These are phyloP conservation scores for Babyrousa celebensis DNA, from an alignment of 2,797 vertebrate species.

Conservation along the genomic window DNA sequence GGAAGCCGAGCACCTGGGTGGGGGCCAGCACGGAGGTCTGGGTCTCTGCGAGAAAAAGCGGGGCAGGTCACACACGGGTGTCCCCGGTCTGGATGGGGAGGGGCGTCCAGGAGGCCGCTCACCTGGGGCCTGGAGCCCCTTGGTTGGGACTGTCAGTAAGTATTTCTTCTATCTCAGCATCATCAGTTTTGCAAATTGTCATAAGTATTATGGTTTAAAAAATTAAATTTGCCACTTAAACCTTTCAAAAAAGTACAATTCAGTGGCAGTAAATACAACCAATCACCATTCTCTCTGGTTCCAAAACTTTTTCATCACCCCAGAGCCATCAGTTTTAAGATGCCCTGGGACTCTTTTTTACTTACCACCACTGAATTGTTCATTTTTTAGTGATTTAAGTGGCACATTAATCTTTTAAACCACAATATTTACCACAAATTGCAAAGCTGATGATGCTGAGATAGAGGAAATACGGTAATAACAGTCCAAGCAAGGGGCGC, in stretches of 20 bases:
- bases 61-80: neutral
- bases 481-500: no score
- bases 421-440: no score
- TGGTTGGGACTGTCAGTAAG: neutral
- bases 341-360: no score
- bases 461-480: no score
- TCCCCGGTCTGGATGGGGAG: no score
- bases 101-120: neutral
- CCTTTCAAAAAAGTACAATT: neutral
- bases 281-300: neutral
- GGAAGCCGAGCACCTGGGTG: conserved; percentile 89
- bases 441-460: no score
- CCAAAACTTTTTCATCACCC: neutral
- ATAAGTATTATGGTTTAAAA: neutral
- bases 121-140: no score
- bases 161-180: neutral
- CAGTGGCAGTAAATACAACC: neutral
- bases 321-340: no score
- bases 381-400: no score
- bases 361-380: no score
- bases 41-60: conserved; percentile 83
- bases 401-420: no score
- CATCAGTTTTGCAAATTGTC: neutral
- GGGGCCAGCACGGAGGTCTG: conserved; percentile 89
- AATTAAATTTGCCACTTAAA: neutral